phyloP scores from a whole-genome alignment of 1,140 invertebrate genomes.

The Brachionus koreanus region DNA sequence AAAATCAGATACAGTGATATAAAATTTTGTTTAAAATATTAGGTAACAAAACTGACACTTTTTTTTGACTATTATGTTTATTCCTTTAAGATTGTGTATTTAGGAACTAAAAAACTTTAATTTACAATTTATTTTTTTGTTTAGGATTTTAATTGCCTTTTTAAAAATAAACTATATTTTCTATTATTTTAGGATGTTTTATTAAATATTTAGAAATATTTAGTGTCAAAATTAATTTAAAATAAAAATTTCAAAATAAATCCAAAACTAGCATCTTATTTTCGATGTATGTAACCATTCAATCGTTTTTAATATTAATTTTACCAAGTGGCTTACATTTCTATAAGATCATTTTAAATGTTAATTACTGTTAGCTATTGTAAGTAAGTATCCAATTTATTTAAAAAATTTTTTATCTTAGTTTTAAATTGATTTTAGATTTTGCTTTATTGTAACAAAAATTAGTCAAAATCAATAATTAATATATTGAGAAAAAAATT shows the following conservation, averaged over 20 bases:
- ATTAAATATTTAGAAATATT: background rate
- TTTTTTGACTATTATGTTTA: background rate
- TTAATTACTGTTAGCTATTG: no score
- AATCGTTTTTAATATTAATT: background rate
- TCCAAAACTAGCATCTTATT: background rate
- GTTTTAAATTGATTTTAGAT: no score
- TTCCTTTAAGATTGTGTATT: background rate
- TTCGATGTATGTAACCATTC: background rate
- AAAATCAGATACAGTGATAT: background rate
- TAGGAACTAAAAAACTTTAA: background rate
- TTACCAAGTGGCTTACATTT: no score
- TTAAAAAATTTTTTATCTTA: no score
- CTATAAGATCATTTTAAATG: no score
- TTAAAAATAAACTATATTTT: background rate
- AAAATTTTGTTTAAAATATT: background rate
- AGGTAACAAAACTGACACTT: background rate
- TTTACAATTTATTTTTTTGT: background rate
- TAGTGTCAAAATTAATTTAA: background rate
- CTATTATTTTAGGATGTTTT: background rate
- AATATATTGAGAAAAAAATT: no score
- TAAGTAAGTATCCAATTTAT: no score
- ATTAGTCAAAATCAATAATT: no score
- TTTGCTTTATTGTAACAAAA: no score
- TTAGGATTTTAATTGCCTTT: no score
- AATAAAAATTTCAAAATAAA: no score